These are phyloP conservation scores for Pimephales promelas DNA, from an alignment of 2,113 vertebrate species.

Conservation along the genomic window DNA sequence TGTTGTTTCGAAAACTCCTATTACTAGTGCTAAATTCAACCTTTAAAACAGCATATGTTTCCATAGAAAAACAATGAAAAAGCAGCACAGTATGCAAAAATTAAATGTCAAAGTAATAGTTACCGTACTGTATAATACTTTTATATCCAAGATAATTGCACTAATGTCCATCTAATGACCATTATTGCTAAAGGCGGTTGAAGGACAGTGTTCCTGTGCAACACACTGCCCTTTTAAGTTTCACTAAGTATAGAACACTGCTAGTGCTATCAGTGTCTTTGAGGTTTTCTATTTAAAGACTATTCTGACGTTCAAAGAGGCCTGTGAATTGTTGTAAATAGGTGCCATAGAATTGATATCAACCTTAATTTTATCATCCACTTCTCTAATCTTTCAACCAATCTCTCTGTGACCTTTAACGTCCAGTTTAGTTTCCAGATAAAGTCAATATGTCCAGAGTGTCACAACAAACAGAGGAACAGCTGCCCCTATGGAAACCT, in stretches of 20 bases:
- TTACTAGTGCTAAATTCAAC: no score
- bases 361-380: not conserved
- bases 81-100: no score
- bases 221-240: not conserved
- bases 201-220: not conserved
- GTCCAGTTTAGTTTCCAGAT: not conserved
- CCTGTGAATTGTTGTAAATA: not conserved
- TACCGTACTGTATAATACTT: no score
- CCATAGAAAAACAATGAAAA: no score
- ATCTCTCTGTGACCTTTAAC: not conserved
- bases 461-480: constrained; percentile 4
- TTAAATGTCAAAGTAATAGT: no score
- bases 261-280: not conserved
- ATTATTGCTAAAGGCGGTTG: not conserved
- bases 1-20: no score
- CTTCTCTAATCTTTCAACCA: not conserved
- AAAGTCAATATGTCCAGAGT: not conserved
- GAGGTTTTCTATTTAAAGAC: constrained; percentile 5
- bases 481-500: constrained; percentile 11
- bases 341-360: not conserved
- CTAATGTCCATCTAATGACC: not conserved
- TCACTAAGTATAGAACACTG: not conserved
- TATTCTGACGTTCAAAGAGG: not conserved
- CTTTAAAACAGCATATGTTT: no score
- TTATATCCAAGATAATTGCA: not conserved